phyloP scores from a whole-genome alignment of 2,797 vertebrate species.

The Cuniculus paca region DNA sequence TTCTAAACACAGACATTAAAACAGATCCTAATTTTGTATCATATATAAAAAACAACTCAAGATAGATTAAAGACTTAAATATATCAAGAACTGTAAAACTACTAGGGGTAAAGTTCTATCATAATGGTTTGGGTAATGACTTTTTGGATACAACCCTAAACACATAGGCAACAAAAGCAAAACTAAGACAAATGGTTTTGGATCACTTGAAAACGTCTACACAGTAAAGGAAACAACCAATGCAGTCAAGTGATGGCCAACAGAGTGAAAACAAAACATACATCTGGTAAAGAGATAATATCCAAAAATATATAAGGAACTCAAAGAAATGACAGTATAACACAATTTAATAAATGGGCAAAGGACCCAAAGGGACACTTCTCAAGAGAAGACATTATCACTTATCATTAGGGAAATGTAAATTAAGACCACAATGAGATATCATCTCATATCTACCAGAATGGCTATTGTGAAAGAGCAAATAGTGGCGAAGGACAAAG shows the following conservation, averaged over 20 bases:
- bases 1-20: background rate
- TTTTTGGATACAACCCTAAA: background rate
- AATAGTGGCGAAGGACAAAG: background rate
- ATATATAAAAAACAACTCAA: background rate
- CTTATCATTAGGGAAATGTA: background rate
- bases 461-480: background rate
- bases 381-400: background rate
- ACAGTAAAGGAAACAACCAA: background rate
- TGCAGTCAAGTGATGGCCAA: background rate
- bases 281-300: background rate
- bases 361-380: background rate
- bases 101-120: background rate
- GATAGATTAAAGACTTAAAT: background rate
- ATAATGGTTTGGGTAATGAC: background rate
- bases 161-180: background rate
- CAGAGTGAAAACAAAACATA: background rate
- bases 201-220: background rate
- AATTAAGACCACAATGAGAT: background rate
- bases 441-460: background rate
- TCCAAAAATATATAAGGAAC: background rate
- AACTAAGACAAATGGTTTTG: background rate
- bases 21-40: background rate
- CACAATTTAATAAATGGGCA: background rate
- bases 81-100: background rate
- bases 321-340: background rate